Base-by-base conservation (phyloP, 1,140 invertebrate species). In the Lasioglossum baleicum region DNA sequence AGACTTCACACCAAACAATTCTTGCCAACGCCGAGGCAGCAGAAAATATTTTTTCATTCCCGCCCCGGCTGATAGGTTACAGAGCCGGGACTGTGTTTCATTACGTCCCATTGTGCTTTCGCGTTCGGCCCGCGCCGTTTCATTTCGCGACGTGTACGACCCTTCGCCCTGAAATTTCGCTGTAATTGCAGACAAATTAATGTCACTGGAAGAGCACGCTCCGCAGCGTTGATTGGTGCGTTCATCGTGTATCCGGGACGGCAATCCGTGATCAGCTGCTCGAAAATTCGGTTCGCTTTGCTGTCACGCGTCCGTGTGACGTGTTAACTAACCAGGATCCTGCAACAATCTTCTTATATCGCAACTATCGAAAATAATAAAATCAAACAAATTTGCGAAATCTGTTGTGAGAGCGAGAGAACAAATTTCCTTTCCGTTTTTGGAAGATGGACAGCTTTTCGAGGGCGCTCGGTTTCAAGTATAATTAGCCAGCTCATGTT, bases 131-230 rank as follows among this genome's bases (percentile, higher is more conserved):
- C 35, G 35, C 8, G 20, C 22, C 17, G 78, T 67, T 67, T 68
- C 64, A 40, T 53, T 80, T 80, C 26, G 44, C 44, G 22, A 56
- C 68, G 56, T 44, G 26, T 10, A 48, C 70, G 35, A 75, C 56
- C 67, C 72, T 69, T 74, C 61, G 63, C 35, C 60, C 60, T 69
- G 73, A 81, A 73, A 85, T 85, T 85, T 81, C 44, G 42, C 75
- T 82, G 71, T 85, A 85, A 86, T 86, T 85, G 80, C 80, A 79
- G 75, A 79, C 75, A 77, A 85, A 85, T 75, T 85, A 84, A 85
- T 85, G 75, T 79, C 83, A 51, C 75, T 58, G 75, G 61, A 75
- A 51, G 84, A 82, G 66, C 80, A 58, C 75, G 67, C 66, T 35
- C 11, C 22, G 42, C 56, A 51, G 35, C 77, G 77, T 85, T 82